Conservation (phyloP, 2,113 vertebrate species). For the Tichodroma muraria region DNA sequence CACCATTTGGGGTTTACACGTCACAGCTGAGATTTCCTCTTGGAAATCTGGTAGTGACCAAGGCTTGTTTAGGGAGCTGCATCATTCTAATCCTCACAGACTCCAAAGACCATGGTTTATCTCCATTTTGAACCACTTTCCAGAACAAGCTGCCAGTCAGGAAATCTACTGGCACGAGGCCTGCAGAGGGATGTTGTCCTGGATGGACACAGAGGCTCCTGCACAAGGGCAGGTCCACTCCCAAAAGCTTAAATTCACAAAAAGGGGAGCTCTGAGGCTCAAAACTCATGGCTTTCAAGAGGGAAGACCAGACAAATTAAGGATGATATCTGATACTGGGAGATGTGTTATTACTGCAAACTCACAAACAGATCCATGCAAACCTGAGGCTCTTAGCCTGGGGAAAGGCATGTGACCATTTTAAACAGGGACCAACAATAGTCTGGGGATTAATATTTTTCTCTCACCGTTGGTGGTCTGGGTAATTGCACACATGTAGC, state of each 20-base stretch:
- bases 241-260: not conserved
- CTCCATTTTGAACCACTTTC: not conserved
- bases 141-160: not conserved
- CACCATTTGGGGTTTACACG: not conserved
- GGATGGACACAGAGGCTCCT: not conserved
- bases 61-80: not conserved
- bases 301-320: not conserved
- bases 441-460: conserved; percentile 61
- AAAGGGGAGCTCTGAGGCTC: not conserved
- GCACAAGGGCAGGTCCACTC: not conserved
- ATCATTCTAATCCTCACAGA: not conserved
- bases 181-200: not conserved
- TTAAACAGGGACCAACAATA: conserved; percentile 57
- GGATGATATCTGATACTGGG: not conserved
- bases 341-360: not conserved
- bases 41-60: not conserved
- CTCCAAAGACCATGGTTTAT: not conserved
- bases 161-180: not conserved
- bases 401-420: conserved; percentile 40
- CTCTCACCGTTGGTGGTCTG: conserved; percentile 73
- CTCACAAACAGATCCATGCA: not conserved
- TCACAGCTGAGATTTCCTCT: not conserved
- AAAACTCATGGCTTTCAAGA: not conserved
- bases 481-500: conserved; percentile 71
- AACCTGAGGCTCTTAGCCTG: not conserved